A percentile compares a stretch with the other conserved stretches of the same genome.
phyloP scores from a whole-genome alignment of 2,113 vertebrate species.

The Misgurnus anguillicaudatus region DNA sequence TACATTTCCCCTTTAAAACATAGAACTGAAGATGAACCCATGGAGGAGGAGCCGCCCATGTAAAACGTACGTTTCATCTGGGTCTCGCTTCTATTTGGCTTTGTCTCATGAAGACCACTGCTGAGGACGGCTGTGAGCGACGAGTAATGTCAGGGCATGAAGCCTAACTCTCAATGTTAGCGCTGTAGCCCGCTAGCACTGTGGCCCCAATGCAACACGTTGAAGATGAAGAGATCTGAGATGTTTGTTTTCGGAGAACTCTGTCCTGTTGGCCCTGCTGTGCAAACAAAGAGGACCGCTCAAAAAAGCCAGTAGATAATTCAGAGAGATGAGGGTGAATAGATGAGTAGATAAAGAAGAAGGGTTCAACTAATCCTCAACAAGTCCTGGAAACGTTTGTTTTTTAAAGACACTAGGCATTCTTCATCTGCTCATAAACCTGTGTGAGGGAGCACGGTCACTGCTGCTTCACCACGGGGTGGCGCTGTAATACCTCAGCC shows the following conservation, averaged over 20 bases:
- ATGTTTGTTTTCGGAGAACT: slow-evolving; percentile 18
- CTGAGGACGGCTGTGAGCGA: slow-evolving; percentile 10
- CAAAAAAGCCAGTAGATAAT: slow-evolving; percentile 13
- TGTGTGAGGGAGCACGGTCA: background rate
- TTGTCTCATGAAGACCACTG: slow-evolving; percentile 15
- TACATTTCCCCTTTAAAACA: background rate
- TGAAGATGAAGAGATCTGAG: slow-evolving; percentile 33
- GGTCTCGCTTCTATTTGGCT: background rate
- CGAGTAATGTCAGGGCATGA: background rate
- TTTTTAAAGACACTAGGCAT: background rate
- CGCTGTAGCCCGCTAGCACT: slow-evolving; percentile 17
- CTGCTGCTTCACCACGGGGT: slow-evolving; percentile 27
- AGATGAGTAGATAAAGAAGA: slow-evolving; percentile 52
- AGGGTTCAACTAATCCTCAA: slow-evolving; percentile 37
- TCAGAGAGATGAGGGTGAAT: background rate
- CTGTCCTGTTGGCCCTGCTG: slow-evolving; percentile 60
- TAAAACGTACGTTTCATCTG: slow-evolving; percentile 60
- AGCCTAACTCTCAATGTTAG: slow-evolving; percentile 28
- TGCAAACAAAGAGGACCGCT: background rate
- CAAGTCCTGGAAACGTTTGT: background rate
- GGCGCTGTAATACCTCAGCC: background rate
- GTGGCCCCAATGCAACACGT: slow-evolving; percentile 13
- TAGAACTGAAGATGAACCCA: slow-evolving; percentile 86
- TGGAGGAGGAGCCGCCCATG: slow-evolving; percentile 88
- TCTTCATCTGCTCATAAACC: background rate